A percentile compares a stretch with the other conserved stretches of the same genome.
These are phyloP conservation scores for Syngnathoides biaculeatus DNA, from an alignment of 2,113 vertebrate genomes.

Conservation along the genomic window DNA sequence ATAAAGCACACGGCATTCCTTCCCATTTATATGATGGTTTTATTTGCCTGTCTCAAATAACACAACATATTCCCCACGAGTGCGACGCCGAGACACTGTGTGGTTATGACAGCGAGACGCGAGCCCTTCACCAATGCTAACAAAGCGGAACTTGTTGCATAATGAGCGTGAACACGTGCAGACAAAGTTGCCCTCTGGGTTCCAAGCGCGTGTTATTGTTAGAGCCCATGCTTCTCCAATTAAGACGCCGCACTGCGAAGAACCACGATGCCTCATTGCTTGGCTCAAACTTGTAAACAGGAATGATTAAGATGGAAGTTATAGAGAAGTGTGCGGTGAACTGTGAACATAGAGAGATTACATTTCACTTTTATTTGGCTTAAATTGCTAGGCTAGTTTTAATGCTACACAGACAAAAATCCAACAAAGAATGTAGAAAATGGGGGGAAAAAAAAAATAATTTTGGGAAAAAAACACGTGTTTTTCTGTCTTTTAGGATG, in stretches of 20 bases:
- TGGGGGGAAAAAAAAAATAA: too few species aligned
- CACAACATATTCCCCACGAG: conserved; percentile 22
- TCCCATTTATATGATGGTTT: conserved; percentile 22
- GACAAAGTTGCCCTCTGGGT: conserved; percentile 13
- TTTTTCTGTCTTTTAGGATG: too few species aligned
- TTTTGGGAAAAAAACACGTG: too few species aligned
- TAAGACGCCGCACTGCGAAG: conserved; percentile 9
- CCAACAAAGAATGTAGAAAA: too few species aligned
- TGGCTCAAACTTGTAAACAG: conserved; percentile 18
- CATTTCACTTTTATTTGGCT: neutral
- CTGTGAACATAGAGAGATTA: conserved; percentile 1
- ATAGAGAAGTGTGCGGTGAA: conserved; percentile 8
- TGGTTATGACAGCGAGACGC: conserved; percentile 40
- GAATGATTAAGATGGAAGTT: neutral
- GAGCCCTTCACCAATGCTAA: conserved; percentile 39
- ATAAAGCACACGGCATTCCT: too few species aligned
- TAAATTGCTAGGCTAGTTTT: too few species aligned
- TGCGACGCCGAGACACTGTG: neutral
- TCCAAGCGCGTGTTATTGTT: conserved; percentile 13
- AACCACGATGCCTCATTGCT: conserved; percentile 7
- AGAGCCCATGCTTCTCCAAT: conserved; percentile 16
- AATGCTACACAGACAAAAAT: too few species aligned
- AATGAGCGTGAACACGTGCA: conserved; percentile 43
- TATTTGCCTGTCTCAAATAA: conserved; percentile 51
- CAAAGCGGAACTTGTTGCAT: conserved; percentile 48